A percentile compares a stretch with the other conserved stretches of the same genome.
Conservation (phyloP, 2,113 vertebrate species). For the Marmota monax region DNA sequence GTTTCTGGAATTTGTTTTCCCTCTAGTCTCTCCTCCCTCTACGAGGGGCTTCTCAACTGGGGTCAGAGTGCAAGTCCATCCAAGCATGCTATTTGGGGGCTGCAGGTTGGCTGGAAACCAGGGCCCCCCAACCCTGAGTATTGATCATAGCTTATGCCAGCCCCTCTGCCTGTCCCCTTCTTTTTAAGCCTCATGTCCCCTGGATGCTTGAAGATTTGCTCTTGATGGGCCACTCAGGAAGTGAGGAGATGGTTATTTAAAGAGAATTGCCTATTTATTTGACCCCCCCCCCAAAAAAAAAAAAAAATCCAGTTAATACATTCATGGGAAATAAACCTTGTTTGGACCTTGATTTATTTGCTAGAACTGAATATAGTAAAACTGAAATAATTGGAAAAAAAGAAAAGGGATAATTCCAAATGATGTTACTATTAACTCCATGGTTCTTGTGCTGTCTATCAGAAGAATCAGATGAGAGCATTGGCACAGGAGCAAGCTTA, state of each 20-base stretch:
- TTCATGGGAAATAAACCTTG: conserved; percentile 87
- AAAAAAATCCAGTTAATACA: conserved; percentile 86
- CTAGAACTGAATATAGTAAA: conserved; percentile 87
- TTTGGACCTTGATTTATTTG: conserved; percentile 87
- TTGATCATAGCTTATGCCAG: rapidly evolving
- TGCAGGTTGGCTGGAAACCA: neutral
- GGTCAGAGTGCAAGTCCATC: neutral
- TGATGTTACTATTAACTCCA: too few species aligned
- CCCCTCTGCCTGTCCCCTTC: neutral
- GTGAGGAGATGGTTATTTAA: conserved; percentile 86
- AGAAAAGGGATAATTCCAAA: too few species aligned
- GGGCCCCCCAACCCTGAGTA: neutral
- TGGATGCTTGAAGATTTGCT: conserved; percentile 25
- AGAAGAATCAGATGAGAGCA: too few species aligned
- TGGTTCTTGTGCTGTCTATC: too few species aligned
- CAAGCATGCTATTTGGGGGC: neutral
- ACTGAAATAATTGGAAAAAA: conserved; percentile 74
- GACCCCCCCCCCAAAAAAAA: conserved; percentile 60
- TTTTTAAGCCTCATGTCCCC: neutral
- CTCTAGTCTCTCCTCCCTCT: neutral
- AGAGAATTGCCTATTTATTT: conserved; percentile 87
- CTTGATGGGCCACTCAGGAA: conserved; percentile 78
- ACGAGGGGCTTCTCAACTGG: neutral
- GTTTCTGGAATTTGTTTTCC: neutral
- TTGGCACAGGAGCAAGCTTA: too few species aligned